Base-by-base conservation (phyloP, 2,888 invertebrate species). In the Hedya salicella region DNA sequence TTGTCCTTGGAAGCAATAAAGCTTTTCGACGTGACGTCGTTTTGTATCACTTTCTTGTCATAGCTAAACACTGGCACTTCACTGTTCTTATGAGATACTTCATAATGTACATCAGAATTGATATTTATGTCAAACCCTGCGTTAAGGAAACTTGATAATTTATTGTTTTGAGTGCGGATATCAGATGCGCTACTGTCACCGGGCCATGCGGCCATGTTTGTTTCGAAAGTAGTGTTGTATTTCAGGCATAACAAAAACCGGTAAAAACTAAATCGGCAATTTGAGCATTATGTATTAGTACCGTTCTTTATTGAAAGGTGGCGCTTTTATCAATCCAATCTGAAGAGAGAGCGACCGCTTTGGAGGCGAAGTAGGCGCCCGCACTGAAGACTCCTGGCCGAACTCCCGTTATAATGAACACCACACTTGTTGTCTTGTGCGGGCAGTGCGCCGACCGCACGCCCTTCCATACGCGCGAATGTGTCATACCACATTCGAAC, bases 381-480 rank as follows among this genome's bases (percentile, higher is more conserved):
- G 83, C 79, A 79, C 75, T 78, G 82, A 85, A 82, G 82, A 87
- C 87, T 89, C 86, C 86, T 79, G 85, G 83, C 88, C 84, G 82
- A 91, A 89, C 84, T 92, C 91, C 91, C 91, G 91, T 92, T 91
- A 91, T 90, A 90, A 87, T 87, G 85, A 85, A 80, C 76, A 72
- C 69, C 70, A 78, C 87, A 88, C 88, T 89, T 89, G 88, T 89
- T 89, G 87, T 90, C 86, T 68, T 89, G 88, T 73, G 81, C 87
- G 89, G 91, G 91, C 89, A 91, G 91, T 91, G 91, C 89, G 90
- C 87, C 89, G 89, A 85, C 87, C 90, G 91, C 88, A 88, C 91
- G 91, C 90, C 90, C 86, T 88, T 86, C 81, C 78, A 82, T 71
- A 84, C 78, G 81, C 86, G 91, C 89, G 89, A 91, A 91, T 91